These are phyloP conservation scores for Megamerina dolium DNA, from an alignment of 2,888 invertebrate genomes.

Conservation along the genomic window DNA sequence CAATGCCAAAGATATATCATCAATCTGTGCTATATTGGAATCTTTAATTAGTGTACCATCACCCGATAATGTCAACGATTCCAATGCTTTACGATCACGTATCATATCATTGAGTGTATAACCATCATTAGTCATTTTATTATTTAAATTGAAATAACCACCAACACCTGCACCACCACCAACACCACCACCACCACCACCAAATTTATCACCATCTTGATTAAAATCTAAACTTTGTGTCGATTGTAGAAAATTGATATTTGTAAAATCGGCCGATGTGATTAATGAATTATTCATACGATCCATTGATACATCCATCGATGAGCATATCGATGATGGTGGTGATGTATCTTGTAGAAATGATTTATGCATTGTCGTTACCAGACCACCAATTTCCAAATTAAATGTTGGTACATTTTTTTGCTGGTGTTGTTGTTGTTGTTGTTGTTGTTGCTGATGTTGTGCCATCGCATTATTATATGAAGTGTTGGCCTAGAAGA, in stretches of 20 bases:
- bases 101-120: constrained; percentile 45
- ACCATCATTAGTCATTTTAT: constrained; percentile 28
- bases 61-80: constrained; percentile 43
- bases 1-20: constrained; percentile 41
- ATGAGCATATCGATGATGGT: constrained; percentile 45
- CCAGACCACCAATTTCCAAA: constrained; percentile 46
- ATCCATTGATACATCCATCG: constrained; percentile 39
- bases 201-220: constrained; percentile 15
- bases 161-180: no score
- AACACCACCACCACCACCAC: no score
- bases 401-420: constrained; percentile 31
- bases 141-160: constrained; percentile 22
- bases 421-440: constrained; percentile 18
- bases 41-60: constrained; percentile 46
- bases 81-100: constrained; percentile 42
- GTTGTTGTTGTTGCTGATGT: constrained; percentile 14
- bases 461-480: constrained; percentile 8
- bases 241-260: constrained; percentile 43
- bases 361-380: constrained; percentile 46
- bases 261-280: constrained; percentile 47
- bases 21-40: constrained; percentile 45
- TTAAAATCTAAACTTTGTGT: constrained; percentile 32
- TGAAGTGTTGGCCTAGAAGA: constrained; percentile 16
- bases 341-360: constrained; percentile 48
- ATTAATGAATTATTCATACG: constrained; percentile 46